These are phyloP conservation scores for Heliocidaris tuberculata DNA, from an alignment of 35 echinoderm and acorn worm species.

Conservation along the genomic window DNA sequence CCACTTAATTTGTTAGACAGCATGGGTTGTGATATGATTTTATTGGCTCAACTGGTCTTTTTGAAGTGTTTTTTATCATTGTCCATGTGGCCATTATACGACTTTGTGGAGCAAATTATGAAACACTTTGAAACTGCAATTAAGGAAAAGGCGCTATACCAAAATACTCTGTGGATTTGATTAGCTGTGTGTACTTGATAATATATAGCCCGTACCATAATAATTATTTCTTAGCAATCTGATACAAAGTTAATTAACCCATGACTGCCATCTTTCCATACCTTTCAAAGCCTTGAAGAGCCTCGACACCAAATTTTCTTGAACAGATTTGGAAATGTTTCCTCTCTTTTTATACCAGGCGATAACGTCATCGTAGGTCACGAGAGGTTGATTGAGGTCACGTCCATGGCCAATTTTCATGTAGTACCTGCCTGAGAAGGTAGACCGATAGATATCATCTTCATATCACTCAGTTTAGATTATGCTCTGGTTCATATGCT, in stretches of 20 bases:
- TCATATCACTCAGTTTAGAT: neutral
- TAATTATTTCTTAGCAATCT: too few relatives aligned
- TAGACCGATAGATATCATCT: neutral
- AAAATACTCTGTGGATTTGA: neutral
- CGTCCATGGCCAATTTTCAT: slow-evolving; percentile 32
- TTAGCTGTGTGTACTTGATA: neutral
- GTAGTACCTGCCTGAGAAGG: slow-evolving; percentile 9
- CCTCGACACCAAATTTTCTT: neutral
- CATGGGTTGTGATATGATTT: too few relatives aligned
- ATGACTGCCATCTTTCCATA: neutral
- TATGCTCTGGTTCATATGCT: neutral
- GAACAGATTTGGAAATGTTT: neutral
- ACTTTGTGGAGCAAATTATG: neutral
- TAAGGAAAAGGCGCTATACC: neutral
- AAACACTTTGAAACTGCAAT: neutral
- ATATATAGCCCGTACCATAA: too few relatives aligned
- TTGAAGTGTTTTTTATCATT: too few relatives aligned
- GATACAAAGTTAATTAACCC: too few relatives aligned
- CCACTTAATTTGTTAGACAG: too few relatives aligned
- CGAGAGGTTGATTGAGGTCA: neutral
- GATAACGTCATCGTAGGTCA: neutral
- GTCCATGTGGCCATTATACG: too few relatives aligned
- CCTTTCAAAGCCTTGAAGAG: neutral
- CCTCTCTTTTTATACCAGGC: neutral
- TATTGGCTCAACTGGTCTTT: too few relatives aligned